Evolutionary conservation across 92 coral and sea anemone genomes (phyloP), one percentile per base, ranked within the genome.

Genomic region (Scolanthus callimorphus): DNA sequence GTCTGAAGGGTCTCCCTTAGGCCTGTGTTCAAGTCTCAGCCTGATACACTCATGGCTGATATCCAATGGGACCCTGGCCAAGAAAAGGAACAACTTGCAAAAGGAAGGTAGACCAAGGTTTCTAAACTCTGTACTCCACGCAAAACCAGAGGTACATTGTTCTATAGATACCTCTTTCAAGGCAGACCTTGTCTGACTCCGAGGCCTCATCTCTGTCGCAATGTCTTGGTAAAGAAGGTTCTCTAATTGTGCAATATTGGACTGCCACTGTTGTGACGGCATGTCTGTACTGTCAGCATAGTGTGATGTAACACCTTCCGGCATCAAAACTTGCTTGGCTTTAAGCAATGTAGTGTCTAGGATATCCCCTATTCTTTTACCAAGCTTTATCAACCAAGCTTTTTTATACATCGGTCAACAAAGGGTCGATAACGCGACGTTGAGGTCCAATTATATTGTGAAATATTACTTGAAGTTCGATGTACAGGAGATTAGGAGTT

Each of bases 1-100:
- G 24, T 89, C 60, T 22, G 97, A 91, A 1, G 97, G 97, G 41
- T 91, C 97, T 25, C 89, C 97, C 29, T 83, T 91, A 10, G 97
- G 97, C 20, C 97, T 67, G 69, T 91, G 96, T 38, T 91, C 96
- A 49, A 91, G 65, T 55, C 97, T 77, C 65, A 91, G 58, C 25
- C 97, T 83, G 34, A 91, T 72, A 39, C 96, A 91, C 55, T 91
- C 92, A 50, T 91, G 97, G 53, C 79, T 76, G 41, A 91, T 81
- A 53, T 91, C 97, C 73, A 91, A 39, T 3, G 87, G 86, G 25
- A 91, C 49, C 21, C 86, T 73, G 13, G 83, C 82, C 39, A 91
- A 62, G 57, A 91, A 91, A 30, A 91, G 52, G 41, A 81, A 84
- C 58, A 91, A 62, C 12, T 57, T 76, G 13, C 80, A 55, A 60